Evolutionary conservation across 1,140 invertebrate species (phyloP), one percentile per base, ranked within the genome.

Genomic region (Apis dorsata): DNA sequence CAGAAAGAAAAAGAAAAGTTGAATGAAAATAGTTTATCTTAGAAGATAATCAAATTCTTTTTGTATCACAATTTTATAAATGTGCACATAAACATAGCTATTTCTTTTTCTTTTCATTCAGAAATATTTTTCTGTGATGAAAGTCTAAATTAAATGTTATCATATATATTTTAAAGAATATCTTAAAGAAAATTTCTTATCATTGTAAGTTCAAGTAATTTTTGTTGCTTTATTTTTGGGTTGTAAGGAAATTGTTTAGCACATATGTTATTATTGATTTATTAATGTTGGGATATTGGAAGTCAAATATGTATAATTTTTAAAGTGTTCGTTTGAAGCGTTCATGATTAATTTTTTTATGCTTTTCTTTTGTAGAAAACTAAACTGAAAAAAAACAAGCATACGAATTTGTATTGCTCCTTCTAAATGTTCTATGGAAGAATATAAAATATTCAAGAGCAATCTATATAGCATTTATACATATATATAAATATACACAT

Each of bases 401-500:
- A n/a, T 53, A 70, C 49, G 7, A 77, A 55, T 69, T 77, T 77
- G 55, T 77, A 77, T 69, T 77, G 55, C 63, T 82, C 57, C 65
- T 60, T 66, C 62, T 81, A 65, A 81, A 81, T 66, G 70, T 59
- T 75, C 74, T 82, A 59, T 77, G 55, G 28, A 69, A 82, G 68
- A 53, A 69, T 82, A 82, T 53, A 76, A 60, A 76, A 69, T 82
- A 69, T 77, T 82, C 55, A 77, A 71, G 81, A 79, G 69, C 76
- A 79, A 83, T 83, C 59, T 53, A 72, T 53, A 72, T 83, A 83
- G 81, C 81, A 83, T 79, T 83, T 83, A 83, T 72, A 78, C 57
- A 57, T 78, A 71, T 69, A 79, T 57, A 75, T 59, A 74, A 66
- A 68, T 68, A 66, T 17, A 66, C 44, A 55, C 12, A 34, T 66